Percentiles rank a stretch among this genome's conserved stretches.
These are phyloP conservation scores for Cygnus buccinator DNA, from an alignment of 2,113 vertebrate species.

Conservation along the genomic window DNA sequence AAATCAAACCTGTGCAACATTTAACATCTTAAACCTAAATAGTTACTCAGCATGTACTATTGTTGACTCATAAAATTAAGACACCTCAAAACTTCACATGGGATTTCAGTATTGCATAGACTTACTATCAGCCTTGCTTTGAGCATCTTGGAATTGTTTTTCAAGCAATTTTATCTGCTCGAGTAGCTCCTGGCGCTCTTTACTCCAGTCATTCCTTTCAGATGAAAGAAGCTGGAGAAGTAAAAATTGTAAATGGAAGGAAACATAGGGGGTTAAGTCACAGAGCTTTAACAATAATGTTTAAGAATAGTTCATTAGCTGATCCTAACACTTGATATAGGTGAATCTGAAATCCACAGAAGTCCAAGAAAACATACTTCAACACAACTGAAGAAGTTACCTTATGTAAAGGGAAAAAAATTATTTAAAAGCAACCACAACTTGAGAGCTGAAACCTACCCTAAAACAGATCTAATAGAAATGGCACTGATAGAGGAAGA, in stretches of 20 bases:
- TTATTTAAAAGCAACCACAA: background rate
- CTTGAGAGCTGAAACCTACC: background rate
- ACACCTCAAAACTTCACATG: background rate
- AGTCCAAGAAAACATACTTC: background rate
- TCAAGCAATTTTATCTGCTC: slow-evolving; percentile 79
- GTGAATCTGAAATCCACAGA: background rate
- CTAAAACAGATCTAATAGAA: background rate
- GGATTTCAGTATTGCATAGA: background rate
- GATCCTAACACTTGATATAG: background rate
- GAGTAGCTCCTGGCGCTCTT: slow-evolving; percentile 78
- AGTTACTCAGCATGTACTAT: background rate
- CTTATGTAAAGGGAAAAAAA: background rate
- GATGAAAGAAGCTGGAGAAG: slow-evolving; percentile 82
- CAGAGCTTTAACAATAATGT: background rate
- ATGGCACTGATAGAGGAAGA: background rate
- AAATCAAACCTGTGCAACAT: background rate
- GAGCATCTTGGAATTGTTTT: slow-evolving; percentile 80
- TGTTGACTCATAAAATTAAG: background rate
- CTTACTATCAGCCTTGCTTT: slow-evolving; percentile 80
- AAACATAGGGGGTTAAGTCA: background rate
- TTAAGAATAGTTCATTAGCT: background rate
- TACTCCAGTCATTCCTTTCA: slow-evolving; percentile 82
- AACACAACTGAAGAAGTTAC: background rate
- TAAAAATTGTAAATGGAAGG: background rate
- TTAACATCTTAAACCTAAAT: background rate